These are phyloP conservation scores for Hippocampus abdominalis DNA, from an alignment of 2,113 vertebrate genomes.

Conservation along the genomic window DNA sequence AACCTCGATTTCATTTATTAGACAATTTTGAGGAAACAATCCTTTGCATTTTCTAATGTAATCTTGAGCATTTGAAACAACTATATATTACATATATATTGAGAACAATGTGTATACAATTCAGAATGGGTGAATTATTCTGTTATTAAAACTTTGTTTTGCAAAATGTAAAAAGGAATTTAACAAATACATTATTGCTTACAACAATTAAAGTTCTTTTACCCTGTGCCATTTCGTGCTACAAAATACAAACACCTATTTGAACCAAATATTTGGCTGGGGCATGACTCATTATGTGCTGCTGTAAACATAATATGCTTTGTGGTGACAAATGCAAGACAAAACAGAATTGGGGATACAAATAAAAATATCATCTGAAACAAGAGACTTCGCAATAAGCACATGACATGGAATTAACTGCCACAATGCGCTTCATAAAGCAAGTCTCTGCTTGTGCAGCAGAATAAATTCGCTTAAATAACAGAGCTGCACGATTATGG, in stretches of 20 bases:
- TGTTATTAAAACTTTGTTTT: no score
- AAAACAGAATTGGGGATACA: not conserved
- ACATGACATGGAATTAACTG: not conserved
- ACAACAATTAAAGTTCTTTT: no score
- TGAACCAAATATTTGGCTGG: not conserved
- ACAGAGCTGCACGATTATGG: not conserved
- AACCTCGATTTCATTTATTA: no score
- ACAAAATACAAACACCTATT: not conserved
- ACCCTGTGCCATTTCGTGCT: no score
- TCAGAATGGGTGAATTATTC: no score
- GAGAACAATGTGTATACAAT: no score
- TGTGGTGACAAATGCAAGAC: not conserved
- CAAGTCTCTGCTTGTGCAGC: slow-evolving; percentile 8
- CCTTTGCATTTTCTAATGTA: no score
- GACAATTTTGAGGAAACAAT: no score
- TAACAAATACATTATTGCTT: no score
- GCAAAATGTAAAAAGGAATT: no score
- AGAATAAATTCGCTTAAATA: not conserved
- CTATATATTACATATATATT: no score
- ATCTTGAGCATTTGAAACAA: no score
- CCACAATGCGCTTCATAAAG: slow-evolving; percentile 23
- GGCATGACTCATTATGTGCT: not conserved
- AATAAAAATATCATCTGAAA: slow-evolving; percentile 17
- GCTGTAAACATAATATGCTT: not conserved
- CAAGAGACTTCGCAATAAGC: slow-evolving; percentile 10